These are phyloP conservation scores for Danaus plexippus DNA, from an alignment of 1,140 invertebrate genomes.

Conservation along the genomic window DNA sequence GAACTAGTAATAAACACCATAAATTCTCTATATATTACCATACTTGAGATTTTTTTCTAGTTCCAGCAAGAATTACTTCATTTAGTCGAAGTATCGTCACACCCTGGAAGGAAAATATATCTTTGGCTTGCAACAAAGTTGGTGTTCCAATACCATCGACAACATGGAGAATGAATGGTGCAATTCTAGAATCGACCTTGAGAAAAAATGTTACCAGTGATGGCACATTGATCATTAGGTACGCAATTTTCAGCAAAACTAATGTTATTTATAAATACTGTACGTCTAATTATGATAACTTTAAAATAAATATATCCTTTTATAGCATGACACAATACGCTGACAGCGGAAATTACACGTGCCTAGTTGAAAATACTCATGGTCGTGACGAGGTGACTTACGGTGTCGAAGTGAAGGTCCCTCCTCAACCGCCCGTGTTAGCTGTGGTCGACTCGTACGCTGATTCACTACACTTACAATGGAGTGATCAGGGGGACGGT, in stretches of 20 bases:
- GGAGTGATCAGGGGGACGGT: slow-evolving; percentile 79
- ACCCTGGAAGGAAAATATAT: slow-evolving; percentile 88
- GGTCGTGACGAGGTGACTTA: slow-evolving; percentile 90
- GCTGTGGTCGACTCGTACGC: slow-evolving; percentile 79
- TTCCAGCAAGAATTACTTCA: slow-evolving; percentile 86
- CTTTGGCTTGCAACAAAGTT: slow-evolving; percentile 84
- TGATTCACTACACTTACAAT: slow-evolving; percentile 79
- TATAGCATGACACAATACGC: slow-evolving; percentile 77
- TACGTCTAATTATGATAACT: neutral
- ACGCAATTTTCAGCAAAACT: neutral
- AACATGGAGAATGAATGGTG: slow-evolving; percentile 83
- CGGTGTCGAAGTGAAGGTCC: slow-evolving; percentile 77
- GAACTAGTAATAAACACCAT: no score
- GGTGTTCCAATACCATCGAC: slow-evolving; percentile 81
- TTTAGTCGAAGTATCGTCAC: slow-evolving; percentile 84
- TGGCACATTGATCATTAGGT: slow-evolving; percentile 82
- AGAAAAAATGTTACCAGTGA: slow-evolving; percentile 77
- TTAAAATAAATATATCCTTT: neutral
- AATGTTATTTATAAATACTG: neutral
- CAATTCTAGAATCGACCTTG: slow-evolving; percentile 78
- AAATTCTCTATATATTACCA: no score
- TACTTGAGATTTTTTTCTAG: slow-evolving; percentile 52
- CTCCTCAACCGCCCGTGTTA: slow-evolving; percentile 78
- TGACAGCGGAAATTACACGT: slow-evolving; percentile 93
- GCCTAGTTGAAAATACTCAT: slow-evolving; percentile 86